Percentiles rank a stretch among this genome's conserved stretches.
Conservation (phyloP, 2,113 vertebrate species). For the Pygoscelis adeliae region DNA sequence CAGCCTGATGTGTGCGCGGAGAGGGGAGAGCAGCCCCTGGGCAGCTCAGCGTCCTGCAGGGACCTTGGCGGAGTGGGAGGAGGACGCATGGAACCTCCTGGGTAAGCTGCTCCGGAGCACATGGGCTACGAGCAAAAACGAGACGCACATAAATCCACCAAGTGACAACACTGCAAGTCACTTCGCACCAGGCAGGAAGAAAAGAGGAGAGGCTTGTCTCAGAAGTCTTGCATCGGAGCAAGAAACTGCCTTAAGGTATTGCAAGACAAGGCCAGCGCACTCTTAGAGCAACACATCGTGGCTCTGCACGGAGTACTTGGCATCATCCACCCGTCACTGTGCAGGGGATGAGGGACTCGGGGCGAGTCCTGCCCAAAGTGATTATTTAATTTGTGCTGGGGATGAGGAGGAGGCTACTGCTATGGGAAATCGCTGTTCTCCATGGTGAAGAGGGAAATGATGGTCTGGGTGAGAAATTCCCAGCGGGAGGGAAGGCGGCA, state of each 20-base stretch:
- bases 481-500: not conserved
- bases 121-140: not conserved
- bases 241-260: not conserved
- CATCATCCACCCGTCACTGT: fast-evolving
- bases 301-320: fast-evolving
- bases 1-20: not conserved
- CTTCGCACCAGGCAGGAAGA: not conserved
- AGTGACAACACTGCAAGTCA: not conserved
- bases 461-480: not conserved
- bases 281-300: fast-evolving
- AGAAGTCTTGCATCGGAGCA: not conserved
- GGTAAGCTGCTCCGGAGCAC: not conserved
- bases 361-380: not conserved
- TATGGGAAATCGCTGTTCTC: not conserved
- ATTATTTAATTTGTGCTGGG: not conserved
- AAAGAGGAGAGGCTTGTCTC: not conserved
- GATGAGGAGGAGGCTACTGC: not conserved
- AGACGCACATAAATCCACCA: not conserved
- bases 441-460: not conserved
- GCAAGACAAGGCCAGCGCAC: not conserved
- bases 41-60: not conserved
- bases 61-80: not conserved
- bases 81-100: not conserved
- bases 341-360: not conserved
- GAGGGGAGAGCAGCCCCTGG: not conserved